Percentiles rank a stretch among this genome's conserved stretches.
These are phyloP conservation scores for Philopotamus ludificatus DNA, from an alignment of 1,140 invertebrate species.

Conservation along the genomic window DNA sequence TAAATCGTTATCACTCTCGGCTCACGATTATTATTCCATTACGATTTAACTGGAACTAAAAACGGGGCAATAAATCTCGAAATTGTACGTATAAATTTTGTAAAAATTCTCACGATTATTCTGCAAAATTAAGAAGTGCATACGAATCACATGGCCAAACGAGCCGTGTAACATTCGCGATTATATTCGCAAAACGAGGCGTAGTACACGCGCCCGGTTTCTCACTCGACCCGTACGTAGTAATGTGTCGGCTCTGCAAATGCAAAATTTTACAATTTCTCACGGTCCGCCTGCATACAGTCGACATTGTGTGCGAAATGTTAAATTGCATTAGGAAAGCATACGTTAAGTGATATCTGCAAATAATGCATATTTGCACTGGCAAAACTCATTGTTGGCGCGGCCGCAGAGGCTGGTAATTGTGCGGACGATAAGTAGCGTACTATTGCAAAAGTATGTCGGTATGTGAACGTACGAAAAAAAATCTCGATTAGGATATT, in stretches of 20 bases:
- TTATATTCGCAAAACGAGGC: neutral
- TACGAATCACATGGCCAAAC: neutral
- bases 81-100: too few relatives aligned
- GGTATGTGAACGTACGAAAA: neutral
- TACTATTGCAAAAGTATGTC: too few relatives aligned
- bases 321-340: constrained; percentile 27
- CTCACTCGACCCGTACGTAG: neutral
- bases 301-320: constrained; percentile 1
- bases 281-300: constrained; percentile 7
- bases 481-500: too few relatives aligned
- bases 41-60: too few relatives aligned
- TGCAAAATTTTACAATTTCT: constrained; percentile 8
- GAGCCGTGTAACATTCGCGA: neutral
- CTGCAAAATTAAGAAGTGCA: too few relatives aligned
- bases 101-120: too few relatives aligned
- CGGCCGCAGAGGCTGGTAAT: neutral
- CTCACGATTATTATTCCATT: too few relatives aligned
- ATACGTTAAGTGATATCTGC: constrained; percentile 11
- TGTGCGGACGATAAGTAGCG: too few relatives aligned
- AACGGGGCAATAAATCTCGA: too few relatives aligned
- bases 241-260: neutral
- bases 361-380: constrained; percentile 2
- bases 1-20: too few relatives aligned
- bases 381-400: neutral
- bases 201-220: too few relatives aligned